Base-by-base conservation (phyloP, 2,797 vertebrate genomes). In the Sebastes umbrosus region DNA sequence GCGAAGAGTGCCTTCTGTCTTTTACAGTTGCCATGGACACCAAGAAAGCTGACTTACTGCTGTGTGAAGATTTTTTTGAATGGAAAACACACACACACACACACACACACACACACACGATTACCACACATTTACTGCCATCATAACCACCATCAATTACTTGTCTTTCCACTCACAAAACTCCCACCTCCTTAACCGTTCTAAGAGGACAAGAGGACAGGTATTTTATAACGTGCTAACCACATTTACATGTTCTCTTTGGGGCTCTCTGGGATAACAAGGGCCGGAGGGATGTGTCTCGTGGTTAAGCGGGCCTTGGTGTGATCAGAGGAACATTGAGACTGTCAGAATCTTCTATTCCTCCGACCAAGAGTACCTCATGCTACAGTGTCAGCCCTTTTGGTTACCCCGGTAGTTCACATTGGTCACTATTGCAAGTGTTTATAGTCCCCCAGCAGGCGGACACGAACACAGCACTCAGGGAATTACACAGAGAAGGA, bases 1-100 rank as follows among this genome's bases (percentile, higher is more conserved):
- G 84, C 85, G 90, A 83, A 78, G 82, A 94, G 86, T 89, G 92
- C 92, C 90, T 95, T 94, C 94, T 94, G 92, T 93, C 88, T 95
- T 92, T 94, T 75, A 75, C 84, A 80, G 96, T 97, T 97, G 94
- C 96, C 95, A 97, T 95, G 95, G 97, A 95, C 92, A 97, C 94
- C 86, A 91, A 93, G 90, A 92, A 94, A 93, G 89, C 90, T 90
- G 90, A 88, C 75, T 90, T 88, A 82, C 86, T 84, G 80, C 87
- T 85, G 75, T 80, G 73, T 79, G 75, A 84, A 85, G 77, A 80
- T 69, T 73, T 62, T 79, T 91, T 82, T 87, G 69, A 79, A 88
- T 82, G 86, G 58, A 74, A 83, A 69, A 50, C 64, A 55, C 50
- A 80, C n/a, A 20, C 20, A 50, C 68, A 25, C 20, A 57, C 34